A percentile compares a stretch with the other conserved stretches of the same genome.
These are phyloP conservation scores for Epirrita christyi DNA, from an alignment of 2,888 invertebrate species.

Conservation along the genomic window DNA sequence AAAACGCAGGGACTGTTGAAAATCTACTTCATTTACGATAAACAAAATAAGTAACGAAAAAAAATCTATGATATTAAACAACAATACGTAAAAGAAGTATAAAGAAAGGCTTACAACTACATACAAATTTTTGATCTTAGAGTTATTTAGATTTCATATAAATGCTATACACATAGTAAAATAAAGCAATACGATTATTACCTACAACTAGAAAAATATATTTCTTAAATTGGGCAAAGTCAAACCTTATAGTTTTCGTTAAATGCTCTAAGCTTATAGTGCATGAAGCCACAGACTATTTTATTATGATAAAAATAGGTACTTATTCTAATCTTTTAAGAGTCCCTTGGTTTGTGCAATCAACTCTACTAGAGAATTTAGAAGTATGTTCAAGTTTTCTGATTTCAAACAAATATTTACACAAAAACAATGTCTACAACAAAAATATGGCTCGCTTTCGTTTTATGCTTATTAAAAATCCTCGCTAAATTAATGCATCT, in stretches of 20 bases:
- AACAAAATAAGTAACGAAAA: slow-evolving; percentile 49
- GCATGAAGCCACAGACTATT: slow-evolving; percentile 7
- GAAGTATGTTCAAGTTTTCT: neutral
- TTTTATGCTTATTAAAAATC: neutral
- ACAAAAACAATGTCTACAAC: too few relatives aligned
- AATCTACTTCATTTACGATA: slow-evolving; percentile 53
- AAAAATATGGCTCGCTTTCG: neutral
- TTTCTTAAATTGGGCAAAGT: slow-evolving; percentile 11
- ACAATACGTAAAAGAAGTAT: slow-evolving; percentile 37
- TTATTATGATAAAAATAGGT: slow-evolving; percentile 3
- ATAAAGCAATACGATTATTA: slow-evolving; percentile 30
- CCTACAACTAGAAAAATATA: slow-evolving; percentile 28
- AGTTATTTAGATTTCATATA: slow-evolving; percentile 43
- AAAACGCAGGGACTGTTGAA: slow-evolving; percentile 50
- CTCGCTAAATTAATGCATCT: slow-evolving; percentile 5
- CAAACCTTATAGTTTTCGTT: too few relatives aligned
- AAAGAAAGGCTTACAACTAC: slow-evolving; percentile 33
- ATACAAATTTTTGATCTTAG: slow-evolving; percentile 45
- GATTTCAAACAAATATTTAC: neutral
- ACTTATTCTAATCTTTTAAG: neutral
- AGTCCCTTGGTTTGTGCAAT: slow-evolving; percentile 6
- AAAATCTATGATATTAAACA: slow-evolving; percentile 47
- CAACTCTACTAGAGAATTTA: neutral
- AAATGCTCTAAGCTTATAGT: too few relatives aligned
- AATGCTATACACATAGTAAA: slow-evolving; percentile 47